Percentiles rank a stretch among this genome's conserved stretches.
Evolutionary conservation across 2,888 invertebrate genomes (phyloP).

Genomic region (Macrosoma leucophasiata): DNA sequence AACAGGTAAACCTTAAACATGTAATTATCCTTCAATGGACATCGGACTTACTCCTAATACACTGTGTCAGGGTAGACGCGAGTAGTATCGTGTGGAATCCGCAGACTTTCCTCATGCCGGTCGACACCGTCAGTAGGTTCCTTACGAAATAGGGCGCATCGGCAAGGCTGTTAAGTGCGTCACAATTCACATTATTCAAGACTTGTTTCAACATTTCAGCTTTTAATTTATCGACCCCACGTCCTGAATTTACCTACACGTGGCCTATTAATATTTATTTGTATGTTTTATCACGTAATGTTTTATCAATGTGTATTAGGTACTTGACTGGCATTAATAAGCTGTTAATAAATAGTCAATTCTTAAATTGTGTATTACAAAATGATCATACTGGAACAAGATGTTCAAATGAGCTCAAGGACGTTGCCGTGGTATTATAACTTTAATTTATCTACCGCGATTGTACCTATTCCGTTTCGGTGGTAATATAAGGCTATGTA

Average conservation of each 20-base stretch:
- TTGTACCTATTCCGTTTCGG: no score
- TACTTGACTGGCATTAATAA: no score
- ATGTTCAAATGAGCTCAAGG: no score
- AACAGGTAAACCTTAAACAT: slow-evolving; percentile 14
- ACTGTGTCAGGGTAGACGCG: slow-evolving; percentile 6
- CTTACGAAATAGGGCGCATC: slow-evolving; percentile 60
- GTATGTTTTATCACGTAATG: slow-evolving; percentile 39
- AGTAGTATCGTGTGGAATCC: slow-evolving; percentile 15
- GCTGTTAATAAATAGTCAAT: no score
- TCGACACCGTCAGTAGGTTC: slow-evolving; percentile 8
- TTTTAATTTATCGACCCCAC: slow-evolving; percentile 45
- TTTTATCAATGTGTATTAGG: no score
- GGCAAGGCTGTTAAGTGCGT: slow-evolving; percentile 63
- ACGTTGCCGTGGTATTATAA: no score
- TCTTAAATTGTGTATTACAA: no score
- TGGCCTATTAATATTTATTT: slow-evolving; percentile 47
- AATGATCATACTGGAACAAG: no score
- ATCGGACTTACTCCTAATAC: slow-evolving; percentile 6
- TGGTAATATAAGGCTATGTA: no score
- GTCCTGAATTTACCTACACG: slow-evolving; percentile 27
- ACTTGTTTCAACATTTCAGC: slow-evolving; percentile 52
- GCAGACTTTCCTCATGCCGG: slow-evolving; percentile 21
- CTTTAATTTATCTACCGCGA: no score
- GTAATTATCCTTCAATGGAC: slow-evolving; percentile 18
- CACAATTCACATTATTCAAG: slow-evolving; percentile 59